A percentile compares a stretch with the other conserved stretches of the same genome.
Evolutionary conservation across 1,140 invertebrate species (phyloP).

Genomic region (Drosophila nasuta): DNA sequence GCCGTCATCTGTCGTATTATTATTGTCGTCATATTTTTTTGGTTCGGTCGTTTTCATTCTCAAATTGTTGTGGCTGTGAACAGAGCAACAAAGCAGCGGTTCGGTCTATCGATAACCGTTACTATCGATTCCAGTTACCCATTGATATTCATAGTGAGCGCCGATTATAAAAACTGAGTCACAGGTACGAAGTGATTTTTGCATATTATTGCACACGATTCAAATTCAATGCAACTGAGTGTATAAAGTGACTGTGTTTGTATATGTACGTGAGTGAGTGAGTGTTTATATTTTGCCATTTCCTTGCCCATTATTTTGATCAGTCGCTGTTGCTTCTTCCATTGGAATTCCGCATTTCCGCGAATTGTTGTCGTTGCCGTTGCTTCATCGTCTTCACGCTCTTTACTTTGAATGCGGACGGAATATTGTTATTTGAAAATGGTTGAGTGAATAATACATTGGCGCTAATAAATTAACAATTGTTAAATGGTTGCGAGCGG

Average conservation of each 20-base stretch:
- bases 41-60: slow-evolving; percentile 21
- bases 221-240: slow-evolving; percentile 13
- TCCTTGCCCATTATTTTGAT: slow-evolving; percentile 50
- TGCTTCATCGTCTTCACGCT: slow-evolving; percentile 14
- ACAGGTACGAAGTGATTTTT: slow-evolving; percentile 37
- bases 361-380: slow-evolving; percentile 49
- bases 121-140: slow-evolving; percentile 28
- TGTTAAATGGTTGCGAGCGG: slow-evolving; percentile 53
- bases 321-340: slow-evolving; percentile 41
- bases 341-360: slow-evolving; percentile 76
- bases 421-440: slow-evolving; percentile 14
- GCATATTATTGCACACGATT: slow-evolving; percentile 39
- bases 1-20: too few relatives aligned
- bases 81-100: slow-evolving; percentile 1
- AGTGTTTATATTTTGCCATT: slow-evolving; percentile 38
- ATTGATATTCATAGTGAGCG: slow-evolving; percentile 32
- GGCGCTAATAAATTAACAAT: slow-evolving; percentile 63
- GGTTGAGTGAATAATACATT: slow-evolving; percentile 5
- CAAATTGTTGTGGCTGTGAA: slow-evolving; percentile 7
- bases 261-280: slow-evolving; percentile 25
- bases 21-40: slow-evolving; percentile 26
- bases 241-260: slow-evolving; percentile 4
- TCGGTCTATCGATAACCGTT: slow-evolving; percentile 26
- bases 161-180: slow-evolving; percentile 22
- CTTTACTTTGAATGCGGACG: slow-evolving; percentile 20